These are phyloP conservation scores for Porphyrio hochstetteri DNA, from an alignment of 2,113 vertebrate genomes.

Conservation along the genomic window DNA sequence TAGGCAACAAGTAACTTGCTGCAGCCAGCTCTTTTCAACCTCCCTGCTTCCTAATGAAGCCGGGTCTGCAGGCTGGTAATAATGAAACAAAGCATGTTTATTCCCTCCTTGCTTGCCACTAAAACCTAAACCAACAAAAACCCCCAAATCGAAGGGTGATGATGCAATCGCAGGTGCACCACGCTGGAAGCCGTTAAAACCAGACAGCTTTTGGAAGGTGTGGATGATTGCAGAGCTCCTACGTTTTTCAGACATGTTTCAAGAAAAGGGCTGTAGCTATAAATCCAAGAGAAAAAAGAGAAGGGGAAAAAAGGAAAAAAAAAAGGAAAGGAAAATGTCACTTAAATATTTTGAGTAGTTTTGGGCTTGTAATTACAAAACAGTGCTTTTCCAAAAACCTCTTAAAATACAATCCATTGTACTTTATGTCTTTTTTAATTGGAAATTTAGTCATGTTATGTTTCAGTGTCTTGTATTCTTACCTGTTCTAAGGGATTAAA, in stretches of 20 bases:
- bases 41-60: background rate
- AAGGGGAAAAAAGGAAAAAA: too few relatives aligned
- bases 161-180: background rate
- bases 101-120: background rate
- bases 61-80: background rate
- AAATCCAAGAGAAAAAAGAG: background rate
- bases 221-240: background rate
- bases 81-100: background rate
- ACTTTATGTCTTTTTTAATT: background rate
- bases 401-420: background rate
- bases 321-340: background rate
- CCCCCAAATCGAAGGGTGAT: background rate
- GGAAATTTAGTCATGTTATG: background rate
- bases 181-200: background rate
- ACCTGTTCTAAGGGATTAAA: constrained; percentile 15
- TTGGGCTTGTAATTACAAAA: background rate
- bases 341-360: background rate
- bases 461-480: background rate
- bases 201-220: background rate
- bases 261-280: background rate
- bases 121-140: background rate
- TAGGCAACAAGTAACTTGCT: constrained; percentile 59
- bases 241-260: background rate
- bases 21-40: constrained; percentile 34
- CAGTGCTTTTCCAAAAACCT: background rate